These are phyloP conservation scores for Flexamia atlantica DNA, from an alignment of 2,888 invertebrate species.

Conservation along the genomic window DNA sequence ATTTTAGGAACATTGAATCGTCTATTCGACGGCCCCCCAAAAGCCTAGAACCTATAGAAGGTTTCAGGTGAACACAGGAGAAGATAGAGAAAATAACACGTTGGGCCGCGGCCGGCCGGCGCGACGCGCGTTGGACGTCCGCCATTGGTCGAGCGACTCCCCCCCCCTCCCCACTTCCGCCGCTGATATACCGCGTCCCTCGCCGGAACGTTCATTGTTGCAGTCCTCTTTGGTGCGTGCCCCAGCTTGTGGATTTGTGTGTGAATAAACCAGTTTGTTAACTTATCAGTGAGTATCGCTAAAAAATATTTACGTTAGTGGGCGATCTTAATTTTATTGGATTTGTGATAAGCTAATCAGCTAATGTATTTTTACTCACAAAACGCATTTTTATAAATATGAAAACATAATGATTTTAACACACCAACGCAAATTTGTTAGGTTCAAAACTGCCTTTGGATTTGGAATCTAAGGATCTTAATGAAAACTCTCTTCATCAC, in stretches of 20 bases:
- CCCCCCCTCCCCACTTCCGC: slow-evolving; percentile 17
- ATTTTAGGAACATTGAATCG: too few relatives aligned
- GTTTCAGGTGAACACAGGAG: background rate
- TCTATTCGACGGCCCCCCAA: background rate
- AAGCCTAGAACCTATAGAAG: background rate
- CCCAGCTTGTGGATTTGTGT: slow-evolving; percentile 23
- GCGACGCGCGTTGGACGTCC: slow-evolving; percentile 7
- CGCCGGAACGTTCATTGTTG: background rate
- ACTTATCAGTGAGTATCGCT: slow-evolving; percentile 23
- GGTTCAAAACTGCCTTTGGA: too few relatives aligned
- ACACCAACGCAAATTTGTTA: too few relatives aligned
- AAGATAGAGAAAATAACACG: slow-evolving; percentile 8
- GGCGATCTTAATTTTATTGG: too few relatives aligned
- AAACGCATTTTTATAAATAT: too few relatives aligned
- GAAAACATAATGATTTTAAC: too few relatives aligned
- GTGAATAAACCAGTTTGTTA: slow-evolving; percentile 9
- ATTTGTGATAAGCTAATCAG: too few relatives aligned
- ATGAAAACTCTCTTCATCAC: too few relatives aligned
- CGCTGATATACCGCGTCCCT: slow-evolving; percentile 12
- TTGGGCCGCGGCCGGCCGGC: slow-evolving; percentile 1
- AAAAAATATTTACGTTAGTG: background rate
- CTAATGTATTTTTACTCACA: too few relatives aligned
- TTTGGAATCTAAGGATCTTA: too few relatives aligned
- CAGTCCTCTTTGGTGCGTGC: background rate
- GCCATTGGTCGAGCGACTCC: slow-evolving; percentile 26